Evolutionary conservation across 1,140 invertebrate genomes (phyloP), one percentile per base, ranked within the genome.

Genomic region (Drosophila guanche): DNA sequence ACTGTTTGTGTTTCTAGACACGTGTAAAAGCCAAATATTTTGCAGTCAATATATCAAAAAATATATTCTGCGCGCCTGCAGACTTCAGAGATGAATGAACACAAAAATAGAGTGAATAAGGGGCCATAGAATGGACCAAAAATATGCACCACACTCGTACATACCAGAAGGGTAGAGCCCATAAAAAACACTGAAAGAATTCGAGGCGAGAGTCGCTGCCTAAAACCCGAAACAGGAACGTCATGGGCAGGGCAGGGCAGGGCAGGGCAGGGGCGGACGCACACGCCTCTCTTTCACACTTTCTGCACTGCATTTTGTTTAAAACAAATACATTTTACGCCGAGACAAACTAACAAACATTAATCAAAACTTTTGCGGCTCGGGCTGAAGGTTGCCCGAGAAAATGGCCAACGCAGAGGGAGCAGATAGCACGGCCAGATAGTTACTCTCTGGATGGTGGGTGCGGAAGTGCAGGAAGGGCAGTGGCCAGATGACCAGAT

Each of bases 1-100:
- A 40, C 40, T 69, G 53, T 62, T 55, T 79, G 59, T 66, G 67
- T 69, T 63, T 42, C 48, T 29, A 77, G 81, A 86, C 73, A 85
- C 80, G 60, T 86, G 81, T 76, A 80, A 76, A 79, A 85, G 80
- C 62, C 84, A 85, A 86, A 85, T 86, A 85, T 85, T 85, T 80
- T 80, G 83, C 77, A 86, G 81, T 85, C 81, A 85, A 85, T 85
- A 85, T 85, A 85, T 85, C 73, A 85, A 77, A 85, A 85, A 85
- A 80, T 52, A 63, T 63, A 51, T 70, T 79, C 42, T 60, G 62
- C 65, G 60, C 66, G 77, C 65, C 79, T 74, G 62, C 67, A 48
- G 60, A 74, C 73, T 79, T 70, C 55, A 74, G 84, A 76, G 79
- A 83, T 83, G 79, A 83, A 79, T 84, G 75, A 84, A 60, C 79